Evolutionary conservation across 2,888 invertebrate genomes (phyloP), one percentile per base, ranked within the genome.

Genomic region (Idaea dimidiata): DNA sequence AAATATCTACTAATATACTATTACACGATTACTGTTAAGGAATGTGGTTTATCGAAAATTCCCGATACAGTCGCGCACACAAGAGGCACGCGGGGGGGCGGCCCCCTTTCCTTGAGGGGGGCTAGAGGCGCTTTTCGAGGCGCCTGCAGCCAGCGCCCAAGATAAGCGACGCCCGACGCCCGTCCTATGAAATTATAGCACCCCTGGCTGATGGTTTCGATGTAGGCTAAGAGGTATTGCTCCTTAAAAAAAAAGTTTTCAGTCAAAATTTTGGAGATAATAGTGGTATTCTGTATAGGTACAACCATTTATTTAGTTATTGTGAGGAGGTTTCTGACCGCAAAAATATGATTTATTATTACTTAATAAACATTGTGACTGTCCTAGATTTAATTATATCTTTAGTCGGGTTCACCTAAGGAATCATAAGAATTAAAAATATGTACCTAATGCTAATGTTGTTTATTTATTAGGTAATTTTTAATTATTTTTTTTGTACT

Each of bases 111-210:
- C 17, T 54, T 57, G 62, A 64, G 70, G 65, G 72, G 64, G 71
- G 70, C 59, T 72, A 74, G 77, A 89, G 89, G 89, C 88, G 89
- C 83, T 85, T 83, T 76, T 81, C 72, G 78, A 81, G 89, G 88
- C 88, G 89, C 90, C 89, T 89, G 85, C 80, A 88, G 80, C 84
- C 85, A 84, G 84, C 88, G 88, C 88, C 86, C 87, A 84, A 85
- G 90, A 89, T 90, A 91, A 90, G 89, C 90, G 89, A 78, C 83
- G 86, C 84, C 82, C 89, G 88, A 87, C 90, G 88, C 89, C 88
- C 89, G 89, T 87, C 88, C 89, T 88, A 87, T 87, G 86, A 87
- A 89, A 90, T 89, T 89, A 89, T 89, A 84, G 87, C 88, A 81
- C 89, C 88, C 81, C 84, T 82, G 73, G 60, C 64, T 65, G 58